Percentiles rank a stretch among this genome's conserved stretches.
These are phyloP conservation scores for Platycnemis pennipes DNA, from an alignment of 2,888 invertebrate species.

Conservation along the genomic window DNA sequence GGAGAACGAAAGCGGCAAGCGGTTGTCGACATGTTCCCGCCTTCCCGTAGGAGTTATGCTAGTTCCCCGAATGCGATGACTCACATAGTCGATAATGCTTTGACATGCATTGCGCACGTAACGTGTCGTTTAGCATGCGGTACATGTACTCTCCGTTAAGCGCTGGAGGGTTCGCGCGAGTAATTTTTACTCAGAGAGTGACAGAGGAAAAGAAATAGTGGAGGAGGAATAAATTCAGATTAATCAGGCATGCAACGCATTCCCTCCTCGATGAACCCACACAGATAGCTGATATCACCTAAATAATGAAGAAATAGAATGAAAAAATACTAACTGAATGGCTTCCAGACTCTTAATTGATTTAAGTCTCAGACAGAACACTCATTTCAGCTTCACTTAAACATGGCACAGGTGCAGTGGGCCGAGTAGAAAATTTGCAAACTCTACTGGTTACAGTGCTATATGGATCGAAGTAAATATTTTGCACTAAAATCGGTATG, in stretches of 20 bases:
- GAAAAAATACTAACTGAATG: neutral
- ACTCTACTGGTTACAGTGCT: too few species aligned
- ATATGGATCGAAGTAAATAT: too few species aligned
- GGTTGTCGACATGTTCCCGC: neutral
- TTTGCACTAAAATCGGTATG: too few species aligned
- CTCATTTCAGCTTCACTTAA: too few species aligned
- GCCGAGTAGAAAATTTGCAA: too few species aligned
- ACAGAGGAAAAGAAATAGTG: neutral
- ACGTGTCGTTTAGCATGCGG: neutral
- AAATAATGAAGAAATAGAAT: neutral
- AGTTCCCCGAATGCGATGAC: neutral
- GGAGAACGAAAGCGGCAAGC: neutral
- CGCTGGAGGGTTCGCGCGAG: neutral
- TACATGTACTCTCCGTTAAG: neutral
- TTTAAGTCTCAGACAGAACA: neutral
- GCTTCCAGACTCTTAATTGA: neutral
- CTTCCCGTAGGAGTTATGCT: neutral
- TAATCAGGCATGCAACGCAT: neutral
- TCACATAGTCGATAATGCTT: neutral
- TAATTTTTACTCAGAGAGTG: neutral
- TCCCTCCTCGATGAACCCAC: neutral
- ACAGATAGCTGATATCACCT: neutral
- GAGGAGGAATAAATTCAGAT: too few species aligned
- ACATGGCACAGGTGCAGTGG: too few species aligned
- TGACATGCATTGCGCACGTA: neutral